Evolutionary conservation across 2,113 vertebrate genomes (phyloP), one percentile per base, ranked within the genome.

Genomic region (Pseudolaguvia tuberculata): DNA sequence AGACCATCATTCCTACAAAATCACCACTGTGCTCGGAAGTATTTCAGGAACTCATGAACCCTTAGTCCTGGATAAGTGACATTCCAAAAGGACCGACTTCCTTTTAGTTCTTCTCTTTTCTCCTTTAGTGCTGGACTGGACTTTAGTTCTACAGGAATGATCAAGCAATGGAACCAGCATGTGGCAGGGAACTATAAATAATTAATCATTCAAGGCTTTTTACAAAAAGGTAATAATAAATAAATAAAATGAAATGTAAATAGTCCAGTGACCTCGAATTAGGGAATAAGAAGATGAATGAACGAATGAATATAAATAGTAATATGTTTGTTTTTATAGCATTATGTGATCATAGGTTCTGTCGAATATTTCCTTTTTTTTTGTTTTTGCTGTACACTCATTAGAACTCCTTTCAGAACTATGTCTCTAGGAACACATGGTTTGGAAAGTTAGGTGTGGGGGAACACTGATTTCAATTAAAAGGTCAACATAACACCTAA

Each of bases 21-120:
- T 4, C 18, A 27, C 52, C 61, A 56, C 35, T 55, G 61, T 72
- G 52, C 47, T 57, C 55, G 52, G 73, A 68, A 68, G 71, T 55
- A 61, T 78, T 61, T 78, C 77, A 61, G 77, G 77, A 78, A 73
- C 77, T 78, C 50, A 58, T 51, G 48, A 73, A 35, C 27, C 45
- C 25, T n/a, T n/a, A 56, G 27, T n/a, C 39, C 39, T 78, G 76
- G 69, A 69, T 72, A 48, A 57, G 4, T 65, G 51, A 50, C 77
- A 78, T 73, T 78, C 77, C 77, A 45, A n/a, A 18, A 78, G 77
- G 21, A 55, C 39, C 70, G 42, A 48, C 52, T 72, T 78, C 55
- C 45, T 20, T n/a, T 56, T 45, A 45, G 11, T 29, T 63, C 62
- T 10, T 9, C 15, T 59, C n/a, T n/a, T n/a, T 48, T 57, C 61